A percentile compares a stretch with the other conserved stretches of the same genome.
Conservation (phyloP, 2,113 vertebrate species). For the Lophura nycthemera region DNA sequence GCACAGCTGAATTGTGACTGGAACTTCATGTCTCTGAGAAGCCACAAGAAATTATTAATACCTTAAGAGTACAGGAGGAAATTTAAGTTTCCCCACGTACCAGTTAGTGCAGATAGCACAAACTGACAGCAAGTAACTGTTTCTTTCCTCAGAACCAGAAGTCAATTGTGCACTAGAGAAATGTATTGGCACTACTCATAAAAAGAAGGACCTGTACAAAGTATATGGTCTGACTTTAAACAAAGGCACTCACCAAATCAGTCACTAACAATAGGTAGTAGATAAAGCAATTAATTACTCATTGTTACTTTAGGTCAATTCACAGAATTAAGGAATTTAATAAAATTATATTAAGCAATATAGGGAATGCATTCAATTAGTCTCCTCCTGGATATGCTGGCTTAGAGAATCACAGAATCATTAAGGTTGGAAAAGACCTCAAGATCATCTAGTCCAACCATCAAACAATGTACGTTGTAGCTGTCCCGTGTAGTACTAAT, state of each 20-base stretch:
- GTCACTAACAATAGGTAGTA: not conserved
- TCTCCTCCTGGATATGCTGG: not conserved
- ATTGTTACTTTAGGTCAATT: not conserved
- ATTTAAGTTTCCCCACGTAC: not conserved
- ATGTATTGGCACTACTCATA: not conserved
- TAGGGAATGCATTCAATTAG: not conserved
- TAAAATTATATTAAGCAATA: not conserved
- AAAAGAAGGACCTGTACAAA: not conserved
- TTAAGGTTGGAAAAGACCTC: too few relatives aligned
- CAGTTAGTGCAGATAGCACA: not conserved
- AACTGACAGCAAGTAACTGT: not conserved
- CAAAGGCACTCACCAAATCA: not conserved
- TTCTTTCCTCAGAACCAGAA: not conserved
- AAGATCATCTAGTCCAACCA: too few relatives aligned
- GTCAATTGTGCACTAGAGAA: not conserved
- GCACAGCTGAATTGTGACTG: not conserved
- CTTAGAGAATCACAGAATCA: not conserved
- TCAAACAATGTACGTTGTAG: not conserved
- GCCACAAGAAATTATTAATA: not conserved
- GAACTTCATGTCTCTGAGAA: not conserved
- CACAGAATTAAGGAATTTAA: not conserved
- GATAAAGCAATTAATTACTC: not conserved
- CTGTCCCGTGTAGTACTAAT: not conserved
- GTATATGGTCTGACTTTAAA: not conserved
- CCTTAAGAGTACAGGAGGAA: not conserved